Percentiles rank a stretch among this genome's conserved stretches.
These are phyloP conservation scores for Monomorium pharaonis DNA, from an alignment of 1,140 invertebrate species.

Conservation along the genomic window DNA sequence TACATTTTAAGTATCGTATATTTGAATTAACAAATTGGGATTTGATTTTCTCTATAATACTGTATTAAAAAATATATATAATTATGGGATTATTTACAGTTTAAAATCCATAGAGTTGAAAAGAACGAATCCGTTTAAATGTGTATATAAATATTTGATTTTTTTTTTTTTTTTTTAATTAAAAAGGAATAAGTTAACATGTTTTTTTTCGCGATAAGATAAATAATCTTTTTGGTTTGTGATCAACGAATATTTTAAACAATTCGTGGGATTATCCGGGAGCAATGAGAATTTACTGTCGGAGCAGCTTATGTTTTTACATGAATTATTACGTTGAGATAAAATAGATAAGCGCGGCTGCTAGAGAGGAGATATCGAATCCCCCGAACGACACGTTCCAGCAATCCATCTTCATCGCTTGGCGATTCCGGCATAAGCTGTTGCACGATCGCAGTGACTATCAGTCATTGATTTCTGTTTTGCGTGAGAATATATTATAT, in stretches of 20 bases:
- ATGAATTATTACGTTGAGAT: constrained; percentile 57
- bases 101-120: background rate
- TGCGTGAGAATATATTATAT: constrained; percentile 43
- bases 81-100: background rate
- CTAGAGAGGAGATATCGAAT: constrained; percentile 33
- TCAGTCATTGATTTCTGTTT: constrained; percentile 66
- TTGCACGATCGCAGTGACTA: constrained; percentile 39
- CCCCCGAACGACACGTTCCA: background rate
- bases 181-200: background rate
- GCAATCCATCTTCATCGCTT: constrained; percentile 73
- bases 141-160: background rate
- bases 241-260: background rate
- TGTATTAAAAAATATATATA: background rate
- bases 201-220: background rate
- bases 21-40: background rate
- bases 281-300: constrained; percentile 42
- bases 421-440: constrained; percentile 40
- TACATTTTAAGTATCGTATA: background rate
- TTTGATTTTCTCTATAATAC: background rate
- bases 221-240: background rate
- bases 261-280: background rate
- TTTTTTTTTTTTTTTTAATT: too few relatives aligned
- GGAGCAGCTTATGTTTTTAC: constrained; percentile 36
- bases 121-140: background rate
- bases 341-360: constrained; percentile 56